A percentile compares a stretch with the other conserved stretches of the same genome.
Conservation (phyloP, 1,140 invertebrate genomes). For the Sitobion miscanthi region DNA sequence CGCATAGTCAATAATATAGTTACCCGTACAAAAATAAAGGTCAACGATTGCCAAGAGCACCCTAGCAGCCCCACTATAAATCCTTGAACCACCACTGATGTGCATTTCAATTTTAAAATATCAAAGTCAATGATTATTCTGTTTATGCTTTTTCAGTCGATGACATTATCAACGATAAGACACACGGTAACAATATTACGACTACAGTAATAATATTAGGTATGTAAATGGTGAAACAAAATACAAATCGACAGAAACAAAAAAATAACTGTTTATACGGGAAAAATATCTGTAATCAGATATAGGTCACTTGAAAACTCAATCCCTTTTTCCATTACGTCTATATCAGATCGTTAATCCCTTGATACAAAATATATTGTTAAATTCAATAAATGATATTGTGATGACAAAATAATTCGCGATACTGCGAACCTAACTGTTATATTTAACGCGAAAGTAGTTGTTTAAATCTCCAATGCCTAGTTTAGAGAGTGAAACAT, state of each 20-base stretch:
- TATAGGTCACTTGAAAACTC: not conserved
- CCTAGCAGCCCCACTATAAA: not conserved
- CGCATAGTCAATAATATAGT: too few relatives aligned
- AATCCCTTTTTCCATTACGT: not conserved
- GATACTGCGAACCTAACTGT: not conserved
- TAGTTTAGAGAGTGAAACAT: slow-evolving; percentile 34
- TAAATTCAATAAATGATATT: not conserved
- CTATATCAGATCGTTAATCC: not conserved
- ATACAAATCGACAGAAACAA: not conserved
- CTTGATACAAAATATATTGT: not conserved
- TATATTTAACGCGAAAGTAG: slow-evolving; percentile 15
- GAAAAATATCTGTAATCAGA: not conserved
- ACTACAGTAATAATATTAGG: not conserved
- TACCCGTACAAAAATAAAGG: too few relatives aligned
- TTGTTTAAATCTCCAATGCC: not conserved
- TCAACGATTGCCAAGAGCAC: too few relatives aligned
- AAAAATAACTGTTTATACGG: not conserved
- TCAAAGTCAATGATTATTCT: not conserved
- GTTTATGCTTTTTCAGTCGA: not conserved
- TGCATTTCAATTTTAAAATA: not conserved
- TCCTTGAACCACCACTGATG: too few relatives aligned
- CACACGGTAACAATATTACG: not conserved
- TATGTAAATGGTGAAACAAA: not conserved
- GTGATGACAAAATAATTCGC: not conserved
- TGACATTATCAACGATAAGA: not conserved